Evolutionary conservation across 1,140 invertebrate species (phyloP), one percentile per base, ranked within the genome.

Genomic region (Campoletis sonorensis): DNA sequence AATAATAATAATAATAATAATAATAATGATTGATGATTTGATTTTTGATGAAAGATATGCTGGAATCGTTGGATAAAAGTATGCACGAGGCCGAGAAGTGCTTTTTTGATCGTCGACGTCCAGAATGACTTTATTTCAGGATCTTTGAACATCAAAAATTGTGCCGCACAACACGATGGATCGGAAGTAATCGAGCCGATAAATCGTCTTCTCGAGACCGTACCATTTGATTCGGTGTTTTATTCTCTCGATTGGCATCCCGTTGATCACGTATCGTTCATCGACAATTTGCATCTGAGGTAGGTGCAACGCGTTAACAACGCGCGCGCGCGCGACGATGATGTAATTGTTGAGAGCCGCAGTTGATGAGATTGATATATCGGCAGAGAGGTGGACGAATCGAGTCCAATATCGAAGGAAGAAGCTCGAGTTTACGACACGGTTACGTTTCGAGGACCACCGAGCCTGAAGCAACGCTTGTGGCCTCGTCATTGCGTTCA

Each of bases 221-320:
- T 97, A 23, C 93, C 95, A 75, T 99, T 99, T 91, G 96, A 99
- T 91, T 94, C 95, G 1, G 95, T 99, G n/a, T 97, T 98, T 88
- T 99, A 99, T 92, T 98, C 98, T 0, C 92, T 97, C 77, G 98
- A 99, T 92, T 99, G 98, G 98, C 98, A 99, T 94, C 98, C 98
- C 0, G 94, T 95, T 45, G 96, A 99, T 93, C 98, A 99, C 92
- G 96, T 99, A 27, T 99, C 98, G 18, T 99, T 99, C 91, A 96
- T 98, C 83, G 98, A 98, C 87, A 99, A 98, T 92, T 94, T 98
- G 61, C 93, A 91, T 79, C 81, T 92, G 11, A 89, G 91, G 91
- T 92, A 87, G n/a, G n/a, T n/a, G n/a, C n/a, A n/a, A n/a, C n/a
- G n/a, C n/a, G n/a, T n/a, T n/a, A n/a, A n/a, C n/a, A n/a, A n/a